These are phyloP conservation scores for Candidula unifasciata DNA, from an alignment of 2,888 invertebrate genomes.

Conservation along the genomic window DNA sequence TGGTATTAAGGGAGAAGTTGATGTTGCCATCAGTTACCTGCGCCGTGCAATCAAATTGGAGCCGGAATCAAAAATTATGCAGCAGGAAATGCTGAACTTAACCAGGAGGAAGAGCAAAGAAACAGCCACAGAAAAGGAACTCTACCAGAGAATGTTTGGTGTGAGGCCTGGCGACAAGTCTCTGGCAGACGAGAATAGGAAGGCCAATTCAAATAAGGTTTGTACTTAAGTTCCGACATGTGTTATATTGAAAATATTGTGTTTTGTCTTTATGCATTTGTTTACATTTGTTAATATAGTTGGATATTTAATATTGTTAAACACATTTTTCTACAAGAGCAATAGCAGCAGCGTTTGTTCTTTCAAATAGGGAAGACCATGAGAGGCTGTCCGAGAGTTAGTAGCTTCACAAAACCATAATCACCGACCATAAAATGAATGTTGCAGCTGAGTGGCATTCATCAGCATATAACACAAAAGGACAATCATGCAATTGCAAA, in stretches of 20 bases:
- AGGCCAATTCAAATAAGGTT: conserved; percentile 48
- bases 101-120: conserved; percentile 82
- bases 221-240: conserved; percentile 25
- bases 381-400: no score
- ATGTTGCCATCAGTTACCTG: conserved; percentile 84
- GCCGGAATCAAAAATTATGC: conserved; percentile 83
- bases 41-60: conserved; percentile 83
- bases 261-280: background rate
- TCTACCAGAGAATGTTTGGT: conserved; percentile 84
- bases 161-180: conserved; percentile 48
- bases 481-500: no score
- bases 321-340: background rate
- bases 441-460: no score
- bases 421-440: no score
- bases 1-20: conserved; percentile 84
- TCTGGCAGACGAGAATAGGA: conserved; percentile 46
- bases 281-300: background rate
- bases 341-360: no score
- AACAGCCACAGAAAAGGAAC: conserved; percentile 82
- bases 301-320: background rate
- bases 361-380: no score
- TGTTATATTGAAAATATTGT: background rate
- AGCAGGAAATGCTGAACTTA: conserved; percentile 81
- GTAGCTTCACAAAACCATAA: no score
- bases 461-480: no score